These are phyloP conservation scores for Eidolon helvum DNA, from an alignment of 2,113 vertebrate genomes.

Conservation along the genomic window DNA sequence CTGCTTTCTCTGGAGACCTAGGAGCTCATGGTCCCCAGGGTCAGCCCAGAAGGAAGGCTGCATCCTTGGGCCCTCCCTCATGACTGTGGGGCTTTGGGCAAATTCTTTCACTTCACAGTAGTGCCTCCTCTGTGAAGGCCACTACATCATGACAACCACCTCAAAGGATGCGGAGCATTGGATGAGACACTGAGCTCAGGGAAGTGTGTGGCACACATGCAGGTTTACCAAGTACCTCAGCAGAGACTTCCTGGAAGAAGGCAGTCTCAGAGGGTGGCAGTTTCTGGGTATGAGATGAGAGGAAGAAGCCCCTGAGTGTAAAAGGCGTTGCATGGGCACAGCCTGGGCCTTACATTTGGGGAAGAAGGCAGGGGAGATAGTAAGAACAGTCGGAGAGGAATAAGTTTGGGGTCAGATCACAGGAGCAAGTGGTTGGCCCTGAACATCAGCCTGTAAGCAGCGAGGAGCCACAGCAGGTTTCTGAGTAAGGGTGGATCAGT, in stretches of 20 bases:
- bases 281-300: not conserved
- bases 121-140: not conserved
- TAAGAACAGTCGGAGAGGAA: not conserved
- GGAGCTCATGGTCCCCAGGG: accelerated
- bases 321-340: not conserved
- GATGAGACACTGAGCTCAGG: not conserved
- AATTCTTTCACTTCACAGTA: not conserved
- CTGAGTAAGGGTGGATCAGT: not conserved
- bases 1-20: not conserved
- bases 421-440: not conserved
- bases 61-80: not conserved
- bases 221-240: not conserved
- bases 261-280: not conserved
- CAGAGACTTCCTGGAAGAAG: not conserved
- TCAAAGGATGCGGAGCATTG: not conserved
- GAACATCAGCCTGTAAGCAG: not conserved
- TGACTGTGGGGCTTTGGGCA: not conserved
- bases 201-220: not conserved
- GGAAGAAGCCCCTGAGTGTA: not conserved
- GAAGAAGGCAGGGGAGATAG: not conserved
- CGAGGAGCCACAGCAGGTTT: not conserved
- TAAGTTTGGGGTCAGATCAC: not conserved
- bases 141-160: too few species aligned
- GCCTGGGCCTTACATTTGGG: not conserved
- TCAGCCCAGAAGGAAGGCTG: not conserved